Base-by-base conservation (phyloP, 2,888 invertebrate species). In the Pyrgus malvae region DNA sequence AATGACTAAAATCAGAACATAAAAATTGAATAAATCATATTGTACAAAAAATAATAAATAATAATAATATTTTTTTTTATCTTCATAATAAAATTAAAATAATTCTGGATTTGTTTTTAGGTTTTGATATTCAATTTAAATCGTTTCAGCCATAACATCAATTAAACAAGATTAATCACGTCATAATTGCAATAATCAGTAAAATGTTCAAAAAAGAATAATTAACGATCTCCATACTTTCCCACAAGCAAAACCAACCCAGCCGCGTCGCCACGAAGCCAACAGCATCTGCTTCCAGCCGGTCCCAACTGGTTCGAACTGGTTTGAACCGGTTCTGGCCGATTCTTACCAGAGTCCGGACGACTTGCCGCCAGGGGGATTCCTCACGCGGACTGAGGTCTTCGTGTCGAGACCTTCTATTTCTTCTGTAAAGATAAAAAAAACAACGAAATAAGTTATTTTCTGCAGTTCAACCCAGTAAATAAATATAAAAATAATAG, bases 341-440 rank as follows among this genome's bases (percentile, higher is more conserved):
- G 48, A 56, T 61, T 48, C 17, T 93, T 95, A 97, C 97, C 96
- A 97, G 77, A 97, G 94, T 38, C 92, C 94, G 49, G 96, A 95
- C 9, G 97, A 97, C 79, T 95, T 94, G 45, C 97, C 97, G 65
- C 97, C 97, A 1, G 97, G 97, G 6, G 97, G 97, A 91, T 97
- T 96, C 76, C 95, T 92, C 2, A 97, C 96, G 67, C 96, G 94
- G 57, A 97, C 97, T 55, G 95, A 95, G 0, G 96, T 93, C 73
- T 95, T 94, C 65, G 93, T 92, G 53, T 93, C 93, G 9, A 91
- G 85, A 48, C 94, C 95, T 81, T 95, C 95, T 17, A 93, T 77
- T 74, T 96, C 96, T 91, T 95, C 96, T 96, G 92, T 9, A 91
- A 92, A 60, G 60, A 60, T 41, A 49, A 69, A 66, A 60, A 16